Conservation (phyloP, 2,113 vertebrate species). For the Muscicapa adusta region DNA sequence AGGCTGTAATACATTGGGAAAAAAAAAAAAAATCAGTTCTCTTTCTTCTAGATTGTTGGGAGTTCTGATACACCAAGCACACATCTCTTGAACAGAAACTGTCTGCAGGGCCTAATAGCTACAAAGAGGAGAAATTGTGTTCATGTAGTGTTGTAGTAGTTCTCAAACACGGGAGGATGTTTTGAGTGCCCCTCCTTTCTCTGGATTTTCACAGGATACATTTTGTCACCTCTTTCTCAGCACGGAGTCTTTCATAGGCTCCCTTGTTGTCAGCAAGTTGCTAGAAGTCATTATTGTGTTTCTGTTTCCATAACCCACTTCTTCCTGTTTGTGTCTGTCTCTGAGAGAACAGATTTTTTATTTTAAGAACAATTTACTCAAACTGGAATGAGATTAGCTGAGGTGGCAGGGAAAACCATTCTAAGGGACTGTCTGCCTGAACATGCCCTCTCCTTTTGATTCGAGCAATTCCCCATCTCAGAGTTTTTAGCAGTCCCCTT, state of each 20-base stretch:
- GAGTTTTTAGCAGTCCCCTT: background rate
- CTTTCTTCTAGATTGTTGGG: background rate
- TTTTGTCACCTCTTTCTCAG: background rate
- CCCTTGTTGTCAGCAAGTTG: background rate
- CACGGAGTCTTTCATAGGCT: accelerated
- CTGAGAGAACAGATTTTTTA: background rate
- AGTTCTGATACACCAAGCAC: background rate
- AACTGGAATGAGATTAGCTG: background rate
- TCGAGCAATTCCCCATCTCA: background rate
- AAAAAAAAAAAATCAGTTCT: background rate
- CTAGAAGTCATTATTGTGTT: background rate
- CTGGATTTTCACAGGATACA: background rate
- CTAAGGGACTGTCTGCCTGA: background rate
- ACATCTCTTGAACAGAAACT: background rate
- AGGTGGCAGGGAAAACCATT: background rate
- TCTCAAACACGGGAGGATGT: background rate
- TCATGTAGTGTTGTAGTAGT: background rate
- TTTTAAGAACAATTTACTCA: background rate
- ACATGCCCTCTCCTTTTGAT: background rate
- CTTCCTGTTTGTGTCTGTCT: background rate
- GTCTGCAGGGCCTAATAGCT: background rate
- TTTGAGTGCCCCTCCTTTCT: background rate
- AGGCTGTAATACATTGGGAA: background rate
- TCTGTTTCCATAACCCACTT: background rate
- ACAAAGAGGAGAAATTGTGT: background rate